Percentiles rank a stretch among this genome's conserved stretches.
Evolutionary conservation across 2,888 invertebrate genomes (phyloP).

Genomic region (Hyposoter didymator): DNA sequence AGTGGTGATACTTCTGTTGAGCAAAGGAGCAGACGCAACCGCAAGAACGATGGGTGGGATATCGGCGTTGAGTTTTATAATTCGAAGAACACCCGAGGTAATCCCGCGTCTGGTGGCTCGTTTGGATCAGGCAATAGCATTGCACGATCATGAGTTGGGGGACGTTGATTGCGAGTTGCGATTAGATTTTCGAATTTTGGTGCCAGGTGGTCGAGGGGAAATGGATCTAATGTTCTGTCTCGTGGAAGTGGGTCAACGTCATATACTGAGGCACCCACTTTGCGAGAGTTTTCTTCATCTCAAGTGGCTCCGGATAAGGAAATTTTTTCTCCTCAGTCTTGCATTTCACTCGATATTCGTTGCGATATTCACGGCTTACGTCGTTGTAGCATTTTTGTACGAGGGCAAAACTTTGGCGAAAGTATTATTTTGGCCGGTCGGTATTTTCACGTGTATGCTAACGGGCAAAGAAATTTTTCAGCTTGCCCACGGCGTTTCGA

Average conservation of each 20-base stretch:
- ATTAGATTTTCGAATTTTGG: slow-evolving; percentile 86
- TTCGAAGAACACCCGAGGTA: slow-evolving; percentile 93
- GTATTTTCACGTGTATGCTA: slow-evolving; percentile 88
- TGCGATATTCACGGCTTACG: slow-evolving; percentile 90
- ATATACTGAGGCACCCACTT: slow-evolving; percentile 92
- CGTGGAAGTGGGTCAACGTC: slow-evolving; percentile 90
- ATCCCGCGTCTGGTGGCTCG: slow-evolving; percentile 89
- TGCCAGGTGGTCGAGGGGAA: slow-evolving; percentile 81
- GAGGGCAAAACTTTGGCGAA: slow-evolving; percentile 81
- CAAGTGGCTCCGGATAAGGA: slow-evolving; percentile 93
- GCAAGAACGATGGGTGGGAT: slow-evolving; percentile 92
- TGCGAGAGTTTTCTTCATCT: slow-evolving; percentile 93
- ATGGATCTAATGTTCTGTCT: slow-evolving; percentile 88
- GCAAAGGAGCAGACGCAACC: slow-evolving; percentile 93
- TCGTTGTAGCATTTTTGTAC: slow-evolving; percentile 87
- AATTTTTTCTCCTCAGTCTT: slow-evolving; percentile 92
- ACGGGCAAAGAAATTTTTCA: slow-evolving; percentile 92
- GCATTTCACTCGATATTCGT: slow-evolving; percentile 92
- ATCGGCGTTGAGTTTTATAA: slow-evolving; percentile 92
- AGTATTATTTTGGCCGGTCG: slow-evolving; percentile 84
- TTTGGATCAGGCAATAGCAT: slow-evolving; percentile 90
- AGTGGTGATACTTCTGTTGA: slow-evolving; percentile 90
- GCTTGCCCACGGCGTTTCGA: slow-evolving; percentile 89
- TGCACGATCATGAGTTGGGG: slow-evolving; percentile 93
- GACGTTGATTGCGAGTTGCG: slow-evolving; percentile 94